These are phyloP conservation scores for Schizaphis graminum DNA, from an alignment of 2,888 invertebrate genomes.

Conservation along the genomic window DNA sequence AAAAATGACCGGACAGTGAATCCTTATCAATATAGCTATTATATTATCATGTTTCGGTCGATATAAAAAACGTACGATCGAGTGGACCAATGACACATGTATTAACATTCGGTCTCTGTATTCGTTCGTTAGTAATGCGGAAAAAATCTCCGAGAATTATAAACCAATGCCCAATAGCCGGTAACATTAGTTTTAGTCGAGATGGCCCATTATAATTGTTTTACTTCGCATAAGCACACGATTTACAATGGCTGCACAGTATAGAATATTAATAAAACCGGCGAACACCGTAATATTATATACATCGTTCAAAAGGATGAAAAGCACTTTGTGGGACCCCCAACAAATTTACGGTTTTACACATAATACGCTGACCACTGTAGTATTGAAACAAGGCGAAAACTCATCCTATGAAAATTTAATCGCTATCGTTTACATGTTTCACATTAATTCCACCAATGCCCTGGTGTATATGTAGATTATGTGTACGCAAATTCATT, in stretches of 20 bases:
- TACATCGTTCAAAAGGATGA: slow-evolving; percentile 1
- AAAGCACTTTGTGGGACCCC: background rate
- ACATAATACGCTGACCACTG: slow-evolving; percentile 41
- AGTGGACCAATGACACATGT: background rate
- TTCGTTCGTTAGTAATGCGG: background rate
- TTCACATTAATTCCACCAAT: background rate
- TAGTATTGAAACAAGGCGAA: slow-evolving; percentile 28
- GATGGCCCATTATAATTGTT: slow-evolving; percentile 32
- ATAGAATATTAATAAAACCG: slow-evolving; percentile 36
- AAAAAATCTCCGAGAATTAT: background rate
- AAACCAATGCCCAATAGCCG: background rate
- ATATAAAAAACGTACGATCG: background rate
- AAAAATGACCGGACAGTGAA: background rate
- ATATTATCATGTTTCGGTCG: background rate
- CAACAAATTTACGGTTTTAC: slow-evolving; percentile 1
- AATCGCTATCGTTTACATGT: slow-evolving; percentile 44
- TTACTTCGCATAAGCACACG: background rate
- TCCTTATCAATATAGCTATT: background rate
- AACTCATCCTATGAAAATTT: slow-evolving; percentile 47
- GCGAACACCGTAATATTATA: background rate
- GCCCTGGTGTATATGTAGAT: background rate
- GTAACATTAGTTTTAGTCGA: slow-evolving; percentile 15
- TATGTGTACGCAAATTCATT: background rate
- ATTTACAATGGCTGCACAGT: background rate
- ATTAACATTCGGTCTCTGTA: background rate